phyloP scores from a whole-genome alignment of 2,888 invertebrate species.

The Limnephilus auricula region DNA sequence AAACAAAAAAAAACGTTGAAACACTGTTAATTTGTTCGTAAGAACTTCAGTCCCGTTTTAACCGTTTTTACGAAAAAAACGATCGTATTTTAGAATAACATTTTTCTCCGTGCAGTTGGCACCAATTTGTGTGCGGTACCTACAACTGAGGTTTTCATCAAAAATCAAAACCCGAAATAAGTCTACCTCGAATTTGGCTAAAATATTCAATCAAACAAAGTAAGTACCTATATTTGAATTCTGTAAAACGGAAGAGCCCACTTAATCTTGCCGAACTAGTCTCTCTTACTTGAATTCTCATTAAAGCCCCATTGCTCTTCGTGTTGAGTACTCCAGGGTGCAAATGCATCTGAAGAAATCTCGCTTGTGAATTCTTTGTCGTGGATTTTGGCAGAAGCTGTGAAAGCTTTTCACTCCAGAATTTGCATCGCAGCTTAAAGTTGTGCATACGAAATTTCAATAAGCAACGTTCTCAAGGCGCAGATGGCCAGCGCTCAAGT shows the following conservation, averaged over 20 bases:
- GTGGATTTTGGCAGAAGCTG: background rate
- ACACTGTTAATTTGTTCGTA: too few species aligned
- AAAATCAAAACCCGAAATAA: too few species aligned
- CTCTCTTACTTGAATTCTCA: too few species aligned
- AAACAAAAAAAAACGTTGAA: too few species aligned
- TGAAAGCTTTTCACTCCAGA: constrained; percentile 6
- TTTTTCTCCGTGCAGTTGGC: too few species aligned
- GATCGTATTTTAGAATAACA: too few species aligned
- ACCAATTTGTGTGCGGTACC: too few species aligned
- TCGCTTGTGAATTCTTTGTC: background rate
- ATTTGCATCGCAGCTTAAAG: constrained; percentile 33
- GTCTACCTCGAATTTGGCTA: background rate
- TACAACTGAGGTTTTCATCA: too few species aligned
- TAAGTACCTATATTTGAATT: background rate
- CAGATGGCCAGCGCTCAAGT: constrained; percentile 8
- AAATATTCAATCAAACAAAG: background rate
- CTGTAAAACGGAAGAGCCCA: background rate
- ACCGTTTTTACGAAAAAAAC: too few species aligned
- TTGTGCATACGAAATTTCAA: constrained; percentile 31
- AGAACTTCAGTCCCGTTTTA: too few species aligned
- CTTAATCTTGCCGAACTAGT: too few species aligned
- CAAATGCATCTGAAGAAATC: constrained; percentile 15
- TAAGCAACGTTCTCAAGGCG: background rate
- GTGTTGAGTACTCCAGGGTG: background rate
- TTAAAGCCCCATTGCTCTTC: background rate